Percentiles rank a stretch among this genome's conserved stretches.
Evolutionary conservation across 2,888 invertebrate genomes (phyloP).

Genomic region (Oasisia sp.): DNA sequence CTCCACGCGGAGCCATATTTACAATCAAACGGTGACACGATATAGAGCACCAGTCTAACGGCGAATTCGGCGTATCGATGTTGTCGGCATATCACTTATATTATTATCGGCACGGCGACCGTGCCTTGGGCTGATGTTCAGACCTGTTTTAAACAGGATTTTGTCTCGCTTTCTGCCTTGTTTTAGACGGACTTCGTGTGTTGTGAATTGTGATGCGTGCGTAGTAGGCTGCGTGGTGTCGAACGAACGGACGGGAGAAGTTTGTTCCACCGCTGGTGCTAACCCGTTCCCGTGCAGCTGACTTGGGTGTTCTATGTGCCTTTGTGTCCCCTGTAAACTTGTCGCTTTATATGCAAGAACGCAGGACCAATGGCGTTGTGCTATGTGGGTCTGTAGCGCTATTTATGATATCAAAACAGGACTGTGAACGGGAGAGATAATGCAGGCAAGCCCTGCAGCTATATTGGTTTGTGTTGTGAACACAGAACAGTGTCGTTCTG

Average conservation of each 20-base stretch:
- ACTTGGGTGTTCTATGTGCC: neutral
- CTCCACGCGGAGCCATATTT: neutral
- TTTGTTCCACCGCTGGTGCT: neutral
- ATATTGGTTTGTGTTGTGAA: neutral
- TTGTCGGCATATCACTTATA: neutral
- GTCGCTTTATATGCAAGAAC: neutral
- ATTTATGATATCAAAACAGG: neutral
- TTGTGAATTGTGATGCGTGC: neutral
- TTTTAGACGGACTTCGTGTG: neutral
- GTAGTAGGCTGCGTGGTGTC: neutral
- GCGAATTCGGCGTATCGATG: neutral
- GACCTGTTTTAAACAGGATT: slow-evolving; percentile 13
- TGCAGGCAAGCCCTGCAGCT: neutral
- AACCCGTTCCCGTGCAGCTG: neutral
- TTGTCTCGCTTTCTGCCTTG: slow-evolving; percentile 9
- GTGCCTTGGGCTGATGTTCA: neutral
- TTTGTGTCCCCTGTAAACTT: neutral
- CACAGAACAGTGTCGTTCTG: neutral
- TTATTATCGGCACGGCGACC: neutral
- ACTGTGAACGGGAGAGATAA: neutral
- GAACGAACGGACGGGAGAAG: neutral
- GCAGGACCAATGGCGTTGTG: neutral
- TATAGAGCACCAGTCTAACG: neutral
- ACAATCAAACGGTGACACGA: neutral
- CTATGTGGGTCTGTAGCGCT: neutral